Evolutionary conservation across 2,797 vertebrate genomes (phyloP), one percentile per base, ranked within the genome.

Genomic region (Silurus aristotelis): DNA sequence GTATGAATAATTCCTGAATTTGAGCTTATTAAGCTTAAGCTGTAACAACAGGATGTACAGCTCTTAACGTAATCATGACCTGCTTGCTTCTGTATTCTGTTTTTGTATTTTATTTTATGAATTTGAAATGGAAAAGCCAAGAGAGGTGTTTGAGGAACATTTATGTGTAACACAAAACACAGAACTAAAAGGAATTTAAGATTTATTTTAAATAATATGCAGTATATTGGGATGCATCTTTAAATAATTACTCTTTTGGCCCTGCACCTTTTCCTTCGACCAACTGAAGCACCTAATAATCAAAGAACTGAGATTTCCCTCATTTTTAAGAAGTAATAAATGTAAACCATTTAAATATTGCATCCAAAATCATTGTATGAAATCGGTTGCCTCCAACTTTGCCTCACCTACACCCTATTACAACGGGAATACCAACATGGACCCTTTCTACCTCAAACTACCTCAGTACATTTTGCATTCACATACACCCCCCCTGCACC

Each of bases 1-100:
- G n/a, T 25, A 52, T 80, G 43, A 80, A 80, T 25, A 80, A 80
- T 15, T 80, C 43, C 13, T 48, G 20, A 80, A 17, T 22, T 13
- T 12, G 5, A 60, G 31, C 31, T 20, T 43, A 43, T 80, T 66
- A 66, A 22, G 66, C n/a, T 52, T 19, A 80, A 80, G 20, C 58
- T 80, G 58, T 63, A 12, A 43, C 19, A 22, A 22, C 25, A 56
- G 7, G 1, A 20, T 60, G 56, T 38, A 25, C 22, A 17, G 14
- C 20, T 25, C 13, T 52, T 17, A 10, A 60, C 55, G 60, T 14
- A 5, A 10, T 12, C 27, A 13, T 1, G 31, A 20, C 5, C 55
- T 19, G 20, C 27, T 19, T 77, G 25, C 55, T 31, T 76, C 15
- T 31, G 17, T 27, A 56, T 76, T 76, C 20, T 5, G 22, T 58